Percentiles rank a stretch among this genome's conserved stretches.
Evolutionary conservation across 1,140 invertebrate genomes (phyloP).

Genomic region (Drusus annulatus): DNA sequence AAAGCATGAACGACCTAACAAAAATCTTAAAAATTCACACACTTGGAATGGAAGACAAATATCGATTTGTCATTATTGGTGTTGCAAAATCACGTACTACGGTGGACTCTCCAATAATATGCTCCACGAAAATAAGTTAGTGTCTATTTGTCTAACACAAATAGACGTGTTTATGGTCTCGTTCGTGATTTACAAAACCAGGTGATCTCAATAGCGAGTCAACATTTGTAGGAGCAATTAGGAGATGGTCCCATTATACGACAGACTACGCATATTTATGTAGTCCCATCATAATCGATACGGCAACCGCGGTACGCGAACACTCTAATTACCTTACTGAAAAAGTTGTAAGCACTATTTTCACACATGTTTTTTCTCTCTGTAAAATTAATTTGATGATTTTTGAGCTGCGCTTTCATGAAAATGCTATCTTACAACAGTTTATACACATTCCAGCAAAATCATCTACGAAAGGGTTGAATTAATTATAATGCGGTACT

Average conservation of each 20-base stretch:
- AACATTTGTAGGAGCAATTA: constrained; percentile 52
- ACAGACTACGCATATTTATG: neutral
- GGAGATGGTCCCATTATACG: constrained; percentile 13
- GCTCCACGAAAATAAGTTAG: constrained; percentile 21
- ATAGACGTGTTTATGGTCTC: constrained; percentile 29
- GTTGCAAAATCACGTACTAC: constrained; percentile 19
- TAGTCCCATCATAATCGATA: no score
- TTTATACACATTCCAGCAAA: no score
- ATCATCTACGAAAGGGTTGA: no score
- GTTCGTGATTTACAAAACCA: constrained; percentile 57
- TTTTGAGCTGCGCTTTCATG: no score
- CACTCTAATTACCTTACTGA: no score
- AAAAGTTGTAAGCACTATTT: no score
- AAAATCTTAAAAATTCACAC: constrained; percentile 3
- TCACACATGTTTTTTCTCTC: no score
- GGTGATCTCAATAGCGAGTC: constrained; percentile 55
- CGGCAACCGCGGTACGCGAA: no score
- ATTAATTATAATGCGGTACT: no score
- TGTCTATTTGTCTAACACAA: constrained; percentile 19
- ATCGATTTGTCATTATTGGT: neutral
- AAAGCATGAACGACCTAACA: neutral
- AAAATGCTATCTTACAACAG: no score
- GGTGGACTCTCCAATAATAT: constrained; percentile 3
- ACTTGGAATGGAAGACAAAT: constrained; percentile 1
- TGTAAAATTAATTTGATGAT: no score